Conservation (phyloP, 2,113 vertebrate genomes). For the Sinosuthora webbiana region DNA sequence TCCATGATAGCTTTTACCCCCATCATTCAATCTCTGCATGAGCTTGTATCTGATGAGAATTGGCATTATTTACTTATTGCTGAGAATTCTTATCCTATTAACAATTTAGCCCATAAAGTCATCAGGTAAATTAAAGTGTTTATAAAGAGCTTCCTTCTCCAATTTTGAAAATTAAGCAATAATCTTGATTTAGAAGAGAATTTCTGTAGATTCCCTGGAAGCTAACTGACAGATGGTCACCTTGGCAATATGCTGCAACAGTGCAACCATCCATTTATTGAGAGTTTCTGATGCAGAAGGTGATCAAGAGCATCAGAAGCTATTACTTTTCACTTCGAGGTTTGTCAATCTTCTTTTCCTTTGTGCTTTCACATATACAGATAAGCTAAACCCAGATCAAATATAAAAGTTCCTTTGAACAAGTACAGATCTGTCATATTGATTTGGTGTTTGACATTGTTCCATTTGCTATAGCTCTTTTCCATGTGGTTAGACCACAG, state of each 20-base stretch:
- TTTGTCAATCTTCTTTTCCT: slow-evolving; percentile 63
- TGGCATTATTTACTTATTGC: slow-evolving; percentile 66
- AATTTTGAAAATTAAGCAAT: background rate
- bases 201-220: slow-evolving; percentile 44
- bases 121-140: slow-evolving; percentile 64
- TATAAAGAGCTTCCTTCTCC: background rate
- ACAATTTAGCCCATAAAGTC: slow-evolving; percentile 49
- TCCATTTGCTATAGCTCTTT: background rate
- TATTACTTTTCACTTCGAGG: slow-evolving; percentile 30
- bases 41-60: slow-evolving; percentile 61
- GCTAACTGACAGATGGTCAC: slow-evolving; percentile 72
- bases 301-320: slow-evolving; percentile 68
- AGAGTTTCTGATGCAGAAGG: slow-evolving; percentile 55
- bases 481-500: background rate
- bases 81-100: slow-evolving; percentile 63
- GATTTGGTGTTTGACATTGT: slow-evolving; percentile 30
- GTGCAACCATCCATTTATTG: slow-evolving; percentile 21
- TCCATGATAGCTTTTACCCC: slow-evolving; percentile 60
- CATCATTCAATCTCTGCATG: slow-evolving; percentile 61
- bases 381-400: slow-evolving; percentile 55
- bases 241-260: slow-evolving; percentile 64
- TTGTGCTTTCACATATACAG: slow-evolving; percentile 29
- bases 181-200: slow-evolving; percentile 36
- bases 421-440: background rate
- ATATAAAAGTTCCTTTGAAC: slow-evolving; percentile 45